Evolutionary conservation across 2,113 vertebrate genomes (phyloP).

Genomic region (Saguinus midas): DNA sequence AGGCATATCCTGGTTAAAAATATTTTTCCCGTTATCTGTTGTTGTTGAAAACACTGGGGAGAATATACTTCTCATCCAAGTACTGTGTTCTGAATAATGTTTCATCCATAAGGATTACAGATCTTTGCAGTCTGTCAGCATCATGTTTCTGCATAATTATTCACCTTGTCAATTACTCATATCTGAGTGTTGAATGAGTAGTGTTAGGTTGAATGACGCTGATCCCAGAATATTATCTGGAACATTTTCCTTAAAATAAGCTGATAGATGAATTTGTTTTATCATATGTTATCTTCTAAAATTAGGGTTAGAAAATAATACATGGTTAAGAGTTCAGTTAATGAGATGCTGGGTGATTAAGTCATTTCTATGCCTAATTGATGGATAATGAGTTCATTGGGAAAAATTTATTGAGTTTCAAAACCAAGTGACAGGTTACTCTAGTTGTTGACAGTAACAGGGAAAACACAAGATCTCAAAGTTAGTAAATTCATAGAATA

Average conservation of each 20-base stretch:
- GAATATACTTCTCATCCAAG: not conserved
- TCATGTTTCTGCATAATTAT: constrained; percentile 18
- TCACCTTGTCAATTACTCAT: constrained; percentile 62
- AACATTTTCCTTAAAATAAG: constrained; percentile 57
- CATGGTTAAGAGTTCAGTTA: not conserved
- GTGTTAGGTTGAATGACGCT: not conserved
- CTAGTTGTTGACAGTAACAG: not conserved
- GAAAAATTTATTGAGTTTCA: constrained; percentile 17
- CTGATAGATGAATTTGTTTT: not conserved
- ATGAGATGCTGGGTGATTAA: not conserved
- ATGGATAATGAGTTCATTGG: not conserved
- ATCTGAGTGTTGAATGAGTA: constrained; percentile 32
- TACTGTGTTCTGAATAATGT: not conserved
- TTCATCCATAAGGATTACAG: not conserved
- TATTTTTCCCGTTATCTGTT: not conserved
- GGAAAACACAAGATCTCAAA: constrained; percentile 28
- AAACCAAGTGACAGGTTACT: not conserved
- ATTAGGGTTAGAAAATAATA: constrained; percentile 1
- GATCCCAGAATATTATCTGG: constrained; percentile 35
- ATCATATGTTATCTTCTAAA: constrained; percentile 19
- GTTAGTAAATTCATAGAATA: not conserved
- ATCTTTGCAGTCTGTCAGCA: not conserved
- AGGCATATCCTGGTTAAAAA: not conserved
- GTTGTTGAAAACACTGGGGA: constrained; percentile 27
- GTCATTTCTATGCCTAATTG: not conserved